phyloP scores from a whole-genome alignment of 2,888 invertebrate species.

The Geophilus truncorum region DNA sequence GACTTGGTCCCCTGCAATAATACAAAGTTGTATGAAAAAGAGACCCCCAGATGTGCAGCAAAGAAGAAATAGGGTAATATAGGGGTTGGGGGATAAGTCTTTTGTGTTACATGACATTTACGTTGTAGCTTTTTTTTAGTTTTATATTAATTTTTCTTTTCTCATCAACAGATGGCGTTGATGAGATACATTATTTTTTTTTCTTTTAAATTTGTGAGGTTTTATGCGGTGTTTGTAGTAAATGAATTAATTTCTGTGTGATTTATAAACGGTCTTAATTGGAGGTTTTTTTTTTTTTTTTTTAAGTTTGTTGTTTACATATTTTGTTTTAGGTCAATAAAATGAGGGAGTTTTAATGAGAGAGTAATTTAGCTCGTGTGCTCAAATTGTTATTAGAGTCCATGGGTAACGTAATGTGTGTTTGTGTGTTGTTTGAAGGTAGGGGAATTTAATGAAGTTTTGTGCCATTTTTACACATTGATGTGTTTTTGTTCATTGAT shows the following conservation, averaged over 20 bases:
- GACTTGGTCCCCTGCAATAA: not conserved
- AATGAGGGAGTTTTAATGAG: not conserved
- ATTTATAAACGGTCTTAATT: not conserved
- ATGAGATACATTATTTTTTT: not conserved
- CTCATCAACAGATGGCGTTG: not conserved
- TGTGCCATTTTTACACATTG: not conserved
- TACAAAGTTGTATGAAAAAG: not conserved
- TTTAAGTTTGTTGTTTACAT: not conserved
- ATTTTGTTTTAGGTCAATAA: not conserved
- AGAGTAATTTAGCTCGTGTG: not conserved
- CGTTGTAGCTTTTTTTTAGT: not conserved
- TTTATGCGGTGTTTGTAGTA: not conserved
- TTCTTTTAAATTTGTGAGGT: not conserved
- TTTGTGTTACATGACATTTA: not conserved
- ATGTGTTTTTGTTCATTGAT: slow-evolving; percentile 18
- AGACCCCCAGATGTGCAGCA: not conserved
- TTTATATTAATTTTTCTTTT: not conserved
- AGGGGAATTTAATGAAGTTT: not conserved
- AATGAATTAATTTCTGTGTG: not conserved
- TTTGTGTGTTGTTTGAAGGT: not conserved
- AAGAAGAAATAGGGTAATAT: not conserved
- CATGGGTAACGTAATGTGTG: not conserved
- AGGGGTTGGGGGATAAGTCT: not conserved
- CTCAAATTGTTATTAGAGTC: slow-evolving; percentile 5
- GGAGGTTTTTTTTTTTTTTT: not conserved